Percentiles rank a stretch among this genome's conserved stretches.
These are phyloP conservation scores for Paracentrotus lividus DNA, from an alignment of 53 echinoderm and acorn worm species.

Conservation along the genomic window DNA sequence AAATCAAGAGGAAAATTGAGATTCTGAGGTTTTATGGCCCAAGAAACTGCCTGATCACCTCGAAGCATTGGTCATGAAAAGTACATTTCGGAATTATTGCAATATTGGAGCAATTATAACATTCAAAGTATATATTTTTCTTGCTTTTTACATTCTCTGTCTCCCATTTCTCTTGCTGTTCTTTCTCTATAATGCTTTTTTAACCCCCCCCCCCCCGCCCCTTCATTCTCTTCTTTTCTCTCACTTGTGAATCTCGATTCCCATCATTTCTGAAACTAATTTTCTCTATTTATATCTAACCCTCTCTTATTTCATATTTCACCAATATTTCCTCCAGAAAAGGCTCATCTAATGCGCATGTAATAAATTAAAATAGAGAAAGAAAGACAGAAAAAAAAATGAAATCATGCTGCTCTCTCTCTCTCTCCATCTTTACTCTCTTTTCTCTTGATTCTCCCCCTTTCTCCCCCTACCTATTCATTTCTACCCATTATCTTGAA, in stretches of 20 bases:
- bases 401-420: no score
- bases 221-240: neutral
- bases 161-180: neutral
- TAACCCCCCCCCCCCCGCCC: neutral
- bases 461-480: neutral
- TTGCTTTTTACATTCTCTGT: neutral
- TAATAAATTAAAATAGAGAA: no score
- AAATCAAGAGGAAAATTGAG: constrained; percentile 21
- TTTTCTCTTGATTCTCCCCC: neutral
- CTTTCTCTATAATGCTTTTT: neutral
- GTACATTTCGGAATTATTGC: neutral
- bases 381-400: no score
- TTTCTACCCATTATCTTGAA: neutral
- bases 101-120: neutral
- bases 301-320: no score
- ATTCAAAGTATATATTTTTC: neutral
- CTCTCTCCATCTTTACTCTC: neutral
- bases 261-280: no score
- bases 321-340: no score
- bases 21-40: neutral
- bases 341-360: no score
- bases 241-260: no score
- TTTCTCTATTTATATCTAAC: no score
- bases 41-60: neutral
- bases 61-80: constrained; percentile 22